Evolutionary conservation across 1,140 invertebrate species (phyloP), one percentile per base, ranked within the genome.

Genomic region (Trigoniulus corallinus): DNA sequence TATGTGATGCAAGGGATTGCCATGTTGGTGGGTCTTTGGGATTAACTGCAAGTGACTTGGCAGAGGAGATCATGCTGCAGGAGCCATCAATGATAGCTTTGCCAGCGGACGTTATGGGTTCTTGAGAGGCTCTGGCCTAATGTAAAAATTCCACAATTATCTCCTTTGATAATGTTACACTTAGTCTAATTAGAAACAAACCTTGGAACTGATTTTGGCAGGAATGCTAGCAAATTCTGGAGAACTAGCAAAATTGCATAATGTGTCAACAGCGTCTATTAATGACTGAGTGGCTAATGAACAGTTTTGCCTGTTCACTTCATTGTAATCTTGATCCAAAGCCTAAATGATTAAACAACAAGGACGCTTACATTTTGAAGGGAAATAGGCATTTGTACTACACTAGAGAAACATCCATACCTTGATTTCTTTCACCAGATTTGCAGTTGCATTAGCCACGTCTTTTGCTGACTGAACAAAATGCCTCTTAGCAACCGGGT

Each of bases 401-500:
- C 15, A 34, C 7, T 7, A 15, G 29, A 34, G 29, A 34, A 34
- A 13, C 7, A 7, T 46, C 20, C 4, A 21, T 18, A 55, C 52
- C 25, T 40, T 48, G 53, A 98, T 96, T 62, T 91, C 85, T 66
- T 89, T 91, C 1, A 98, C 93, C 3, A 98, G 72, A 56, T 79
- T 79, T 0, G 92, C 87, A 2, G 95, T 98, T 2, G 87, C 88
- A 67, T 93, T 94, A 21, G 95, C 95, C 1, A 98, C 91, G 63
- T 96, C 88, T 64, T 95, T 95, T 23, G 93, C 93, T 53, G 88
- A 86, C 62, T 97, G 89, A 18, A 98, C 92, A 67, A 98, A 98
- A 63, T 97, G 91, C 53, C 91, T 69, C 67, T 96, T 96, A 37
- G 89, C 87, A 21, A 88, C 85, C 0, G 92, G 85, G 68, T 97